These are phyloP conservation scores for human DNA, from an alignment of 2,113 vertebrate species.

Conservation along the genomic window DNA sequence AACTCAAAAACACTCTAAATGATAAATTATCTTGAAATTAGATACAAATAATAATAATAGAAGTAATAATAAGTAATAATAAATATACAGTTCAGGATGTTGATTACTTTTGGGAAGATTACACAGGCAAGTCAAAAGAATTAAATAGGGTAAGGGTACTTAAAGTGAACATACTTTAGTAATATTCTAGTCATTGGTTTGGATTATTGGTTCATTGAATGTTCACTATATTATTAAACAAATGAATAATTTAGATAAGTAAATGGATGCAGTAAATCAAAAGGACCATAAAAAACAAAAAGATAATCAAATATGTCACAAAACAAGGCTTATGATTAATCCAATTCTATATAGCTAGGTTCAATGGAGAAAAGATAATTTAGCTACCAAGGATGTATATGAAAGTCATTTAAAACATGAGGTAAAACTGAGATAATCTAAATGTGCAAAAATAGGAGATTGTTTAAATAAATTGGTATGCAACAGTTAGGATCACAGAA, in stretches of 20 bases:
- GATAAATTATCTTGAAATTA: not conserved
- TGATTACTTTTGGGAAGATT: not conserved
- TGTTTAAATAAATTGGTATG: not conserved
- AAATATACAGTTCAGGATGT: not conserved
- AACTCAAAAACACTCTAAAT: not conserved
- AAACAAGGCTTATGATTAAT: not conserved
- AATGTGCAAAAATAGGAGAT: not conserved
- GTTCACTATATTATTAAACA: not conserved
- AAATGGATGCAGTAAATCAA: not conserved
- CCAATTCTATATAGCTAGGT: not conserved
- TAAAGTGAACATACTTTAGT: not conserved
- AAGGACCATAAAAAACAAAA: not conserved
- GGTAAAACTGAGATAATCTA: not conserved
- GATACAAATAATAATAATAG: not conserved
- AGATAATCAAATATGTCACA: not conserved
- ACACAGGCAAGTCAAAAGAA: not conserved
- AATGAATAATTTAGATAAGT: conserved; percentile 22
- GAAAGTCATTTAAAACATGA: not conserved
- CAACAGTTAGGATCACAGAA: not conserved
- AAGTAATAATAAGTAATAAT: not conserved
- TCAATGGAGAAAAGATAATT: not conserved
- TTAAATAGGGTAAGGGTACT: not conserved
- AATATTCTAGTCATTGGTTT: not conserved
- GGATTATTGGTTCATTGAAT: not conserved
- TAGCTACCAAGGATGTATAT: not conserved